These are phyloP conservation scores for Chloroceryle aenea DNA, from an alignment of 2,113 vertebrate species.

Conservation along the genomic window DNA sequence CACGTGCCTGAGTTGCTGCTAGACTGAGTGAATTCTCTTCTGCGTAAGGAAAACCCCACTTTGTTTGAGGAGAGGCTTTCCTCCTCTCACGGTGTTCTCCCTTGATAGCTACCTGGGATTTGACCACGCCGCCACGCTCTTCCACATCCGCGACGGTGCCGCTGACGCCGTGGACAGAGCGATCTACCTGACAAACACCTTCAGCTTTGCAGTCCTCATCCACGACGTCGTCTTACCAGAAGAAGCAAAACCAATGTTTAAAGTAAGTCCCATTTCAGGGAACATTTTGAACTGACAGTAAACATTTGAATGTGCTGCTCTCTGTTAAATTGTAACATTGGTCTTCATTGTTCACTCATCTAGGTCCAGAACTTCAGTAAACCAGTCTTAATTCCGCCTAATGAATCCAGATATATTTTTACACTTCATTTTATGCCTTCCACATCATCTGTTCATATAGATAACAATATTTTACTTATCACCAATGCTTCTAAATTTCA, in stretches of 20 bases:
- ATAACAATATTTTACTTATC: constrained; percentile 96
- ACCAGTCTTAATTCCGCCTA: constrained; percentile 89
- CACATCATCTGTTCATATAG: constrained; percentile 91
- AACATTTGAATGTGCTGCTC: not conserved
- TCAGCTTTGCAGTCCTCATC: constrained; percentile 90
- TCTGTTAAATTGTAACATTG: constrained; percentile 14
- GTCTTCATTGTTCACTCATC: constrained; percentile 46
- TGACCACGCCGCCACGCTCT: constrained; percentile 94
- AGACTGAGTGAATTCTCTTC: not conserved
- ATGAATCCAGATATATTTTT: constrained; percentile 92
- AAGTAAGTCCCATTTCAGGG: constrained; percentile 74
- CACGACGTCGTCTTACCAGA: constrained; percentile 92
- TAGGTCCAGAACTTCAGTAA: constrained; percentile 96
- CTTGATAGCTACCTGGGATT: constrained; percentile 88
- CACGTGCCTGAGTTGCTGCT: not conserved
- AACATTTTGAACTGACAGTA: not conserved
- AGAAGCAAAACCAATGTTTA: constrained; percentile 92
- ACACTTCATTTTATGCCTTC: constrained; percentile 93
- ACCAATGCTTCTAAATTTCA: constrained; percentile 98
- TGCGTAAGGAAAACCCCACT: not conserved
- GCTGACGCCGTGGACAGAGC: constrained; percentile 90
- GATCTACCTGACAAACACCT: constrained; percentile 94
- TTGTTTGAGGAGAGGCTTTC: not conserved
- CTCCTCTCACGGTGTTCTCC: constrained; percentile 34
- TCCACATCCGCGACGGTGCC: constrained; percentile 93